Evolutionary conservation across 2,797 vertebrate species (phyloP), one percentile per base, ranked within the genome.

Genomic region (Sebastes flavidus): DNA sequence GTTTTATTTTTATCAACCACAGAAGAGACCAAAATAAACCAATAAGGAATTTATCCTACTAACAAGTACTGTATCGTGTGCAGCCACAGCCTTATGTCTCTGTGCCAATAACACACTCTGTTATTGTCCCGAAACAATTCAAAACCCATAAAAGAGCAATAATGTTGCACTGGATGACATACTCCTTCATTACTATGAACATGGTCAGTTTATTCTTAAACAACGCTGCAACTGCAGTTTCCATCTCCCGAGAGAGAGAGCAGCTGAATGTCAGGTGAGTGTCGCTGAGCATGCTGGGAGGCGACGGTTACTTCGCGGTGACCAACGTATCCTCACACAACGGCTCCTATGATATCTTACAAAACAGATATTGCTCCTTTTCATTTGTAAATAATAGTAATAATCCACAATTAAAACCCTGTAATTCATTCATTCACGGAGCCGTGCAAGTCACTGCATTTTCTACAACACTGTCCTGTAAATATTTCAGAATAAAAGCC

Each of bases 191-290:
- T 81, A 61, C 58, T 42, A 18, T 6, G 30, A 63, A 34, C 46
- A 52, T 9, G 9, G 46, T 29, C 22, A 54, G 67, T 66, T 84
- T 36, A 58, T 72, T 58, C 61, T 29, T n/a, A 65, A 83, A 77
- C 30, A 75, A 66, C 18, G 59, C 66, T 60, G 27, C 61, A 59
- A 24, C 13, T 67, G 18, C 13, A 36, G 52, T 65, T 25, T n/a
- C 20, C 24, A 56, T 68, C 2, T 30, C 29, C 4, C 27, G 27
- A 27, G 27, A 27, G 8, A 32, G 12, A 56, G 27, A 66, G 42
- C 2, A 18, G 42, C 46, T 71, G 34, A 13, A 3, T 52, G 71
- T 29, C 74, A 52, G 30, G 36, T 52, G 4, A 30, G 24, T 13
- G 34, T 54, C 65, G 16, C 29, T 60, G 74, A 78, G 61, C 34